Evolutionary conservation across 2,888 invertebrate genomes (phyloP).

Genomic region (Serrognathus titanus): DNA sequence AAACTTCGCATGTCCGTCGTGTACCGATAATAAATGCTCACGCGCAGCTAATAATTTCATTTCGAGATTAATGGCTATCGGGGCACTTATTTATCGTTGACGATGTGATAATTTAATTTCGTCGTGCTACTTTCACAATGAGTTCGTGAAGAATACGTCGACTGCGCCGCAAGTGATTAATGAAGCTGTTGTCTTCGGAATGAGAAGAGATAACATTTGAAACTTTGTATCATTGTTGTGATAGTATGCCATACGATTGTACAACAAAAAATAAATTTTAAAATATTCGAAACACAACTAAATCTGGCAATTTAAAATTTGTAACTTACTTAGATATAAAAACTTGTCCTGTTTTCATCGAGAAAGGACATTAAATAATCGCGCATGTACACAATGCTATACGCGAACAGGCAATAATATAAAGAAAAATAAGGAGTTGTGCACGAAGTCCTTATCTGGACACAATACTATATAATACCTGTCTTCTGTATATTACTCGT

Average conservation of each 20-base stretch:
- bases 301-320: no score
- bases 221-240: no score
- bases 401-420: constrained; percentile 4
- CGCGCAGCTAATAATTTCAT: constrained; percentile 20
- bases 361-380: constrained; percentile 4
- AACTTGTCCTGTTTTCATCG: no score
- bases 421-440: constrained; percentile 7
- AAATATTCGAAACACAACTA: no score
- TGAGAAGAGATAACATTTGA: no score
- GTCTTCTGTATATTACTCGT: constrained; percentile 6
- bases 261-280: no score
- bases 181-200: neutral
- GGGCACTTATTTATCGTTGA: constrained; percentile 18
- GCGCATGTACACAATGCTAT: constrained; percentile 1
- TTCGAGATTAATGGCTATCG: constrained; percentile 20
- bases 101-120: constrained; percentile 20
- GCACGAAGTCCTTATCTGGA: constrained; percentile 6
- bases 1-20: constrained; percentile 13
- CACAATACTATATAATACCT: constrained; percentile 8
- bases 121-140: constrained; percentile 11
- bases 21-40: constrained; percentile 13
- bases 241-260: no score
- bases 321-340: no score
- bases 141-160: constrained; percentile 2
- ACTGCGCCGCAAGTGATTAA: neutral